Conservation (phyloP, 2,797 vertebrate species). For the Propithecus deckenii region DNA sequence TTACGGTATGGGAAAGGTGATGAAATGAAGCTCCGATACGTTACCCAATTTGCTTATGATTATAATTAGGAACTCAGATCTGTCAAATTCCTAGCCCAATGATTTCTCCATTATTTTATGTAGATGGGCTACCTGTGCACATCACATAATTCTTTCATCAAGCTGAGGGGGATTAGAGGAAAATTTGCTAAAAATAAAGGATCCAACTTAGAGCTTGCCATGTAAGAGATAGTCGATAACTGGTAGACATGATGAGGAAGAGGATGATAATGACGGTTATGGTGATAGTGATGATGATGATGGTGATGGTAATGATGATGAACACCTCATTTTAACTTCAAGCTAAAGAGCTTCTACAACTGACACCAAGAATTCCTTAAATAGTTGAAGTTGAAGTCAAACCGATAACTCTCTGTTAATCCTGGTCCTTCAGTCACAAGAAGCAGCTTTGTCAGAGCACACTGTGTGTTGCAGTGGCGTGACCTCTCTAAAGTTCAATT, state of each 20-base stretch:
- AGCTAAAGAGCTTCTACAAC: background rate
- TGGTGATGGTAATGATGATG: background rate
- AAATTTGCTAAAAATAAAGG: background rate
- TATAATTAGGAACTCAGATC: background rate
- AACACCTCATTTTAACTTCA: background rate
- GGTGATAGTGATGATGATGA: background rate
- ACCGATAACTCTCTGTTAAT: background rate
- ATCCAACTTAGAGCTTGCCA: background rate
- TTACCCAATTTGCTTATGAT: background rate
- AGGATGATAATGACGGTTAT: background rate
- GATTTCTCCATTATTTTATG: background rate
- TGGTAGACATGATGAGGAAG: background rate
- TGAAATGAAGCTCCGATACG: background rate
- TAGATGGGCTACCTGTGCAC: background rate
- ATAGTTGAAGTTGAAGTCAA: background rate
- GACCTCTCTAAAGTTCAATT: background rate
- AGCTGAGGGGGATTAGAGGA: background rate
- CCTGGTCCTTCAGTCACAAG: background rate
- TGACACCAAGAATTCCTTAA: background rate
- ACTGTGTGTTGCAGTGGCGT: fast-evolving
- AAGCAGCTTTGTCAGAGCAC: background rate
- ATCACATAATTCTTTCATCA: background rate
- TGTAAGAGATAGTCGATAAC: background rate
- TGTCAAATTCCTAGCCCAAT: background rate
- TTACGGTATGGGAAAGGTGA: background rate